These are phyloP conservation scores for Triplophysa rosa DNA, from an alignment of 2,113 vertebrate genomes.

Conservation along the genomic window DNA sequence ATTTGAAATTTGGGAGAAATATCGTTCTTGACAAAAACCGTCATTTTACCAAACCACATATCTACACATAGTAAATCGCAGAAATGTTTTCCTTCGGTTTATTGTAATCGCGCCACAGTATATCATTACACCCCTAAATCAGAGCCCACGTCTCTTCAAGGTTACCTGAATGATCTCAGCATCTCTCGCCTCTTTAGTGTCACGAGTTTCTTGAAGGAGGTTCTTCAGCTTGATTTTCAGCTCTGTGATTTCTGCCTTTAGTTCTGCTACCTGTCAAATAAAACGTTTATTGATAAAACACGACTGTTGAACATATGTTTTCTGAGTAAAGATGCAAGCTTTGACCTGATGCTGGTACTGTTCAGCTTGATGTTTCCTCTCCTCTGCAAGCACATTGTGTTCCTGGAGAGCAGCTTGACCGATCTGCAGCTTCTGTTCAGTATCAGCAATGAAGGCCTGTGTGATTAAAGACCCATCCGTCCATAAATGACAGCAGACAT, in stretches of 20 bases:
- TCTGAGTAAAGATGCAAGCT: not conserved
- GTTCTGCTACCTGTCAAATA: constrained; percentile 72
- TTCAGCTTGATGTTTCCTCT: constrained; percentile 71
- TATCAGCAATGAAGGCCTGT: constrained; percentile 70
- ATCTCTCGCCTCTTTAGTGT: constrained; percentile 64
- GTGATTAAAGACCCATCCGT: constrained; percentile 37
- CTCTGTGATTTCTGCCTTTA: constrained; percentile 71
- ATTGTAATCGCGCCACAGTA: too few species aligned
- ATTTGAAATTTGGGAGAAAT: too few species aligned
- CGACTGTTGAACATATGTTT: too few species aligned
- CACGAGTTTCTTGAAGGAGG: constrained; percentile 69
- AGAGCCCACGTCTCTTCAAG: too few species aligned
- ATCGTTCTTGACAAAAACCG: too few species aligned
- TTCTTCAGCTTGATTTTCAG: constrained; percentile 71
- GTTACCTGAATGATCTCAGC: constrained; percentile 71
- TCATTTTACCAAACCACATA: too few species aligned
- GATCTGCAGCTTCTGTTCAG: constrained; percentile 70
- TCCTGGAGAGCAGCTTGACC: constrained; percentile 71
- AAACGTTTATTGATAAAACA: too few species aligned
- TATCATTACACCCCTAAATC: too few species aligned
- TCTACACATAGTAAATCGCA: too few species aligned
- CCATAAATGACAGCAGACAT: not conserved
- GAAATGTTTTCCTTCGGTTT: too few species aligned
- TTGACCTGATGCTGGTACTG: constrained; percentile 76
- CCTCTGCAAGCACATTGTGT: constrained; percentile 71